Percentiles rank a stretch among this genome's conserved stretches.
These are phyloP conservation scores for Hydrotaea cyrtoneurina DNA, from an alignment of 2,888 invertebrate species.

Conservation along the genomic window DNA sequence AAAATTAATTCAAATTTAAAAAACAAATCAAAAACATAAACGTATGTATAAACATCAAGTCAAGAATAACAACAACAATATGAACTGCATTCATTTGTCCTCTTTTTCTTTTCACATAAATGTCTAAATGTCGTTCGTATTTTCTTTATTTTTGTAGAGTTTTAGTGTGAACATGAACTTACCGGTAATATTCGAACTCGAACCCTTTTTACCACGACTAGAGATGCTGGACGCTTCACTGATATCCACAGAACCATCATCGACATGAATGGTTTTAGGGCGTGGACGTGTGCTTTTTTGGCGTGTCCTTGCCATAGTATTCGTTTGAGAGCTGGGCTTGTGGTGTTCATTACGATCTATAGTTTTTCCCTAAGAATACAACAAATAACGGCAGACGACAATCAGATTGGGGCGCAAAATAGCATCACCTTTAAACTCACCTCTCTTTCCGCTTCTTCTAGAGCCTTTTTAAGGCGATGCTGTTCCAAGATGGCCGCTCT, in stretches of 20 bases:
- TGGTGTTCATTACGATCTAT: conserved; percentile 85
- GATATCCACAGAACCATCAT: conserved; percentile 89
- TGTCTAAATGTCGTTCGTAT: background rate
- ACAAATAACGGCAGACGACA: too few species aligned
- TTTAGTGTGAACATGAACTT: conserved; percentile 67
- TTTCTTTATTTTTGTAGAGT: background rate
- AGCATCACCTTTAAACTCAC: conserved; percentile 78
- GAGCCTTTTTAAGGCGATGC: conserved; percentile 95
- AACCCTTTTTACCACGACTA: conserved; percentile 89
- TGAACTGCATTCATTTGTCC: background rate
- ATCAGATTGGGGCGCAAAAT: too few species aligned
- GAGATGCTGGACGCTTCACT: conserved; percentile 88
- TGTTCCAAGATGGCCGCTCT: conserved; percentile 94
- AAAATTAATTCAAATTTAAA: conserved; percentile 64
- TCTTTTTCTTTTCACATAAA: background rate
- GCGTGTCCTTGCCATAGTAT: conserved; percentile 80
- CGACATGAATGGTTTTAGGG: conserved; percentile 95
- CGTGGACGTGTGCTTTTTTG: conserved; percentile 87
- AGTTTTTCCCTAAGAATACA: conserved; percentile 86
- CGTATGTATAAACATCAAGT: conserved; percentile 48
- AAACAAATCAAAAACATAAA: conserved; percentile 65
- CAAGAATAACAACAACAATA: conserved; percentile 35
- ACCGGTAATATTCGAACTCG: conserved; percentile 92
- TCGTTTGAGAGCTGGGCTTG: conserved; percentile 73
- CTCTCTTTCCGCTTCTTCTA: conserved; percentile 94